These are phyloP conservation scores for Parotocinclus haroldoi DNA, from an alignment of 2,797 vertebrate species.

Conservation along the genomic window DNA sequence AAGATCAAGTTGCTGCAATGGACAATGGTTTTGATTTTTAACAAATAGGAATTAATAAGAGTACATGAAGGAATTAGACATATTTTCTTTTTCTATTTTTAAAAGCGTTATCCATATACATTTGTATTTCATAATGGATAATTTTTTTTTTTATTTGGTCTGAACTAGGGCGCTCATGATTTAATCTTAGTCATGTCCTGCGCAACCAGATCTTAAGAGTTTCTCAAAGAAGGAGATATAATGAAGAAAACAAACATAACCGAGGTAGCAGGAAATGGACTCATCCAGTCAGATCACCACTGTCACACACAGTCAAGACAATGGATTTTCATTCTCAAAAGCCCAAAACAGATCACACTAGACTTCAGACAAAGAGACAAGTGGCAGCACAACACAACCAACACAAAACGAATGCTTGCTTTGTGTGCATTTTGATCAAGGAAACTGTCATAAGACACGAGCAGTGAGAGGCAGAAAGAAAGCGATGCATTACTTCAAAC, in stretches of 20 bases:
- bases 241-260: constrained; percentile 43
- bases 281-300: constrained; percentile 44
- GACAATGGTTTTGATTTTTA: neutral
- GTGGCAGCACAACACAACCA: constrained; percentile 46
- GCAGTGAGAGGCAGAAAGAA: constrained; percentile 20
- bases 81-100: neutral
- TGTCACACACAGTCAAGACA: constrained; percentile 38
- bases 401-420: constrained; percentile 32
- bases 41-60: neutral
- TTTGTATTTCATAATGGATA: neutral
- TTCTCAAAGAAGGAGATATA: constrained; percentile 57
- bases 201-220: constrained; percentile 67
- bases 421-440: constrained; percentile 38
- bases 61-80: neutral
- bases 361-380: constrained; percentile 52
- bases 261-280: constrained; percentile 36
- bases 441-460: constrained; percentile 15
- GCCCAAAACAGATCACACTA: constrained; percentile 51
- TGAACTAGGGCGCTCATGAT: neutral
- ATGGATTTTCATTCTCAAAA: constrained; percentile 46
- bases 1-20: constrained; percentile 54
- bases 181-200: constrained; percentile 16
- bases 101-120: neutral
- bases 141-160: too few relatives aligned
- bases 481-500: constrained; percentile 44